These are phyloP conservation scores for Limnephilus rhombicus DNA, from an alignment of 2,888 invertebrate species.

Conservation along the genomic window DNA sequence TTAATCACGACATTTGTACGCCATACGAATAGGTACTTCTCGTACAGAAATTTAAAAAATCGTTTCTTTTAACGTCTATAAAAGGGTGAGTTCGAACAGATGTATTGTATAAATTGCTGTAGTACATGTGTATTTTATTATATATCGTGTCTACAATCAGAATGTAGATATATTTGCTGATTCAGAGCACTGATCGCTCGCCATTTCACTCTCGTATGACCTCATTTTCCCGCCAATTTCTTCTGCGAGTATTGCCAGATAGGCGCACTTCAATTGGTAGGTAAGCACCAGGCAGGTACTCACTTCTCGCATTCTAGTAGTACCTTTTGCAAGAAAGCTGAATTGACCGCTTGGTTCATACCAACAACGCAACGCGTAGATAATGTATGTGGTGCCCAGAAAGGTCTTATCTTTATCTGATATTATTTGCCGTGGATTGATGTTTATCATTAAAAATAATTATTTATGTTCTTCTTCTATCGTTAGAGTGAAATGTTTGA, in stretches of 20 bases:
- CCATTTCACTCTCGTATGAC: constrained; percentile 51
- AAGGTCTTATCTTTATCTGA: not conserved
- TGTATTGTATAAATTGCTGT: not conserved
- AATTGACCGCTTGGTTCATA: constrained; percentile 6
- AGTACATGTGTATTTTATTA: not conserved
- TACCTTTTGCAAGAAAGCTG: constrained; percentile 38
- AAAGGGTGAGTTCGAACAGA: not conserved
- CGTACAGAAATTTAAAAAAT: not conserved
- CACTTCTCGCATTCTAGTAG: not conserved
- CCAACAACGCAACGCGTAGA: not conserved
- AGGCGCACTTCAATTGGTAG: not conserved
- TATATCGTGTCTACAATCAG: not conserved
- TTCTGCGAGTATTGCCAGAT: constrained; percentile 12
- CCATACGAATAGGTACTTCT: not conserved
- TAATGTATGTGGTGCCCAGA: not conserved
- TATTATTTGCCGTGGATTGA: not conserved
- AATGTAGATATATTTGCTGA: constrained; percentile 11
- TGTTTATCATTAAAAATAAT: not conserved
- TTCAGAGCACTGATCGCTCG: constrained; percentile 20
- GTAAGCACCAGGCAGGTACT: not conserved
- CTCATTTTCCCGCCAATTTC: constrained; percentile 47
- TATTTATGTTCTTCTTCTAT: not conserved
- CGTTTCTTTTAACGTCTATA: not conserved
- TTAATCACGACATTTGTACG: not conserved
- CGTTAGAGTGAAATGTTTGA: not conserved